Conservation (phyloP, 2,888 invertebrate species). For the Microplitis manilae region DNA sequence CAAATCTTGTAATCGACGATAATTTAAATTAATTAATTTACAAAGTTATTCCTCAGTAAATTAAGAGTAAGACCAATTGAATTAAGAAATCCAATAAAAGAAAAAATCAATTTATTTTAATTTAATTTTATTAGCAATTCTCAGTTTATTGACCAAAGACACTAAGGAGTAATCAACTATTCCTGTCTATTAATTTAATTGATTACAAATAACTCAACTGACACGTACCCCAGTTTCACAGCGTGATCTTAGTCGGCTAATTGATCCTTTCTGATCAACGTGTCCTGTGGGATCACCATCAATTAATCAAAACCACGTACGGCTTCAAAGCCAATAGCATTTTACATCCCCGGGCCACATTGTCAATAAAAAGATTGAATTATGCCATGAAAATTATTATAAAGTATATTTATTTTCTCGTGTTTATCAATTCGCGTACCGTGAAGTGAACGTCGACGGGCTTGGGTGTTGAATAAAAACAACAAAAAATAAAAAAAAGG, state of each 20-base stretch:
- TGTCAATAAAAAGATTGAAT: neutral
- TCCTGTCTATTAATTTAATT: neutral
- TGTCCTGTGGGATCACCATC: no score
- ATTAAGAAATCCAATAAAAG: neutral
- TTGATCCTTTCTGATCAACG: neutral
- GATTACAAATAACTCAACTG: neutral
- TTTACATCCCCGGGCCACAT: no score
- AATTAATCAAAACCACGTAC: no score
- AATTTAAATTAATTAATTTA: neutral
- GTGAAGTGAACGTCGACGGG: neutral
- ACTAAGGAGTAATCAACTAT: neutral
- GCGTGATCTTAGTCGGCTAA: neutral
- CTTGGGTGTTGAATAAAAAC: neutral
- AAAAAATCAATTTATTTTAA: neutral
- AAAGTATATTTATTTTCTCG: neutral
- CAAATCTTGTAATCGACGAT: conserved; percentile 3
- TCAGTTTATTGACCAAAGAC: neutral
- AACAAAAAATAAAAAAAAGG: neutral
- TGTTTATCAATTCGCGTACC: neutral
- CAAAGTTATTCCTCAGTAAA: neutral
- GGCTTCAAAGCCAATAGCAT: no score
- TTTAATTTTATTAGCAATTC: neutral
- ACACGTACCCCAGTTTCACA: neutral
- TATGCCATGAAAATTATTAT: neutral
- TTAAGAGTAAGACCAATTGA: neutral